A percentile compares a stretch with the other conserved stretches of the same genome.
These are phyloP conservation scores for Gymnocypris eckloni DNA, from an alignment of 2,797 vertebrate genomes.

Conservation along the genomic window DNA sequence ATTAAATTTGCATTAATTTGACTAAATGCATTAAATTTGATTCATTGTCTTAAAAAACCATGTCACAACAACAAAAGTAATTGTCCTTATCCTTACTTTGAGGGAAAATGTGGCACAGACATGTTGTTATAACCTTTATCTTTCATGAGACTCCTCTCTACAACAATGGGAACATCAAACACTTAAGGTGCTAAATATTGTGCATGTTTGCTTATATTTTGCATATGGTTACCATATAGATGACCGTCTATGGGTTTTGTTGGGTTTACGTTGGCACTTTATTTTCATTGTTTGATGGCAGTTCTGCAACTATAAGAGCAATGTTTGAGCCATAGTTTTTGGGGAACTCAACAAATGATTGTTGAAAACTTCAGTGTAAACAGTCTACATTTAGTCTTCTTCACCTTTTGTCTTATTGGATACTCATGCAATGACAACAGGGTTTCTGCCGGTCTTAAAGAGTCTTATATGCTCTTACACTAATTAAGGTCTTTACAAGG, in stretches of 20 bases:
- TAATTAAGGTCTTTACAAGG: too few relatives aligned
- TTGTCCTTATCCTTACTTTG: background rate
- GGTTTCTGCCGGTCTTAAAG: too few relatives aligned
- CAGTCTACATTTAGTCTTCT: background rate
- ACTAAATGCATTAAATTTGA: background rate
- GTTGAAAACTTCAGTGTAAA: background rate
- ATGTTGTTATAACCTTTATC: background rate
- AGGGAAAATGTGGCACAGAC: background rate
- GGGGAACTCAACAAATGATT: background rate
- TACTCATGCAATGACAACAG: too few relatives aligned
- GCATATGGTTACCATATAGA: background rate
- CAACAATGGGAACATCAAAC: background rate
- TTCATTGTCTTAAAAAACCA: background rate
- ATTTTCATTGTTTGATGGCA: background rate
- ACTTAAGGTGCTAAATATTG: background rate
- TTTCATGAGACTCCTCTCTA: background rate
- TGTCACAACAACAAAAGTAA: background rate
- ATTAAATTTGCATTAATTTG: too few relatives aligned
- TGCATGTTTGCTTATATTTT: background rate
- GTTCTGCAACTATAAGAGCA: background rate
- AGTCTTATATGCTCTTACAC: too few relatives aligned
- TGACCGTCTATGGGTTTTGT: background rate
- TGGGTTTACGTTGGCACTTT: background rate
- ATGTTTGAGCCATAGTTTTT: background rate
- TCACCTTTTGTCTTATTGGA: too few relatives aligned